Percentiles rank a stretch among this genome's conserved stretches.
Conservation (phyloP, 2,888 invertebrate species). For the Malachius bipustulatus region DNA sequence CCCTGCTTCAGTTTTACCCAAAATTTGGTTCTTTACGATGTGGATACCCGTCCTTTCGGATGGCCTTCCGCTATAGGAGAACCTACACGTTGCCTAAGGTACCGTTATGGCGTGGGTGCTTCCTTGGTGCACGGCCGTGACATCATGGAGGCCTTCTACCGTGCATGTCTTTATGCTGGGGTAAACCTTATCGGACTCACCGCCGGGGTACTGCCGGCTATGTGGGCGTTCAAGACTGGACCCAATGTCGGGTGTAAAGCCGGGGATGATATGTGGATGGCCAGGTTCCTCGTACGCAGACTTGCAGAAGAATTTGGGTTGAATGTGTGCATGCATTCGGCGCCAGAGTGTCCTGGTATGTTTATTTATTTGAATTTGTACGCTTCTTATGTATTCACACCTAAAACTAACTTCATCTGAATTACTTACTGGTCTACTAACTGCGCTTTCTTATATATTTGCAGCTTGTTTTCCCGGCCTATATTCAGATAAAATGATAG, state of each 20-base stretch:
- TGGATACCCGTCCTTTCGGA: constrained; percentile 53
- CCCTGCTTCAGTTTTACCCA: constrained; percentile 69
- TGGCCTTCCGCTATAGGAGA: constrained; percentile 54
- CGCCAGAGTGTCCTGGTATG: constrained; percentile 40
- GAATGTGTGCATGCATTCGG: constrained; percentile 45
- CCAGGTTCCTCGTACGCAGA: constrained; percentile 44
- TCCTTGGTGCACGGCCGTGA: constrained; percentile 67
- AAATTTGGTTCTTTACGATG: constrained; percentile 46
- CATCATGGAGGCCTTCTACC: constrained; percentile 67
- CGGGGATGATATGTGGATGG: constrained; percentile 51
- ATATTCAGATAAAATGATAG: no score
- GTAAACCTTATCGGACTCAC: constrained; percentile 66
- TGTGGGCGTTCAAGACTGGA: constrained; percentile 55
- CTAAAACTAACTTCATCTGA: no score
- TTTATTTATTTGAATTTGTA: no score
- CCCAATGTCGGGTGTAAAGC: constrained; percentile 49
- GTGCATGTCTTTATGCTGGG: constrained; percentile 69
- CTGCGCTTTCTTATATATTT: no score
- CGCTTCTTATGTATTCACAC: no score
- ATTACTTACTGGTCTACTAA: no score
- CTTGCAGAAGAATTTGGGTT: constrained; percentile 51
- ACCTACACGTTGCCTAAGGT: constrained; percentile 59
- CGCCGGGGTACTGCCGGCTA: constrained; percentile 64
- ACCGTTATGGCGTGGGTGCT: constrained; percentile 72
- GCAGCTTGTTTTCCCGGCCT: no score